phyloP scores from a whole-genome alignment of 2,888 invertebrate genomes.

The Cheilosia impressa region DNA sequence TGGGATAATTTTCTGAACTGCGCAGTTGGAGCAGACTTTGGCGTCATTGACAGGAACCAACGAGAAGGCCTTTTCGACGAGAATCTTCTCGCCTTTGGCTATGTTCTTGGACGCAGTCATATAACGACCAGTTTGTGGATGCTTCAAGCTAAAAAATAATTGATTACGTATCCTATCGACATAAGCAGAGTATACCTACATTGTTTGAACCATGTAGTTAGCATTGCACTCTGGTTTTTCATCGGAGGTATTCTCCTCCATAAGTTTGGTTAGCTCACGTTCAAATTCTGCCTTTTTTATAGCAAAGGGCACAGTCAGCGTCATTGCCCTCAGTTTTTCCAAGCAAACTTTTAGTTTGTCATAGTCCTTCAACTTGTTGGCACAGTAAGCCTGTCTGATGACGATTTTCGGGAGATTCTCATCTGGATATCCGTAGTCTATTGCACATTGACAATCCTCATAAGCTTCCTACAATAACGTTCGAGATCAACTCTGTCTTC shows the following conservation, averaged over 20 bases:
- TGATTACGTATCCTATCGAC: background rate
- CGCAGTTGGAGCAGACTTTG: slow-evolving; percentile 90
- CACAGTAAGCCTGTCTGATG: slow-evolving; percentile 64
- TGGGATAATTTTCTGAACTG: slow-evolving; percentile 85
- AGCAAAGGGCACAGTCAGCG: slow-evolving; percentile 8
- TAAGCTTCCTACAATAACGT: slow-evolving; percentile 78
- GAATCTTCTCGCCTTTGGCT: slow-evolving; percentile 88
- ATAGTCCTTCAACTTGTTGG: slow-evolving; percentile 34
- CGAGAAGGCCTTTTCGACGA: slow-evolving; percentile 92
- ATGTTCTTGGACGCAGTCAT: slow-evolving; percentile 85
- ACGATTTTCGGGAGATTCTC: slow-evolving; percentile 61
- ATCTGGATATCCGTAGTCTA: slow-evolving; percentile 77
- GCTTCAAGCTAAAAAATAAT: slow-evolving; percentile 5
- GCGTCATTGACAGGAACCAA: slow-evolving; percentile 87
- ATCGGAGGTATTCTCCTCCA: background rate
- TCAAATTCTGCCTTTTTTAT: slow-evolving; percentile 29
- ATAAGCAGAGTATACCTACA: slow-evolving; percentile 9
- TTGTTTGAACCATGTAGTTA: slow-evolving; percentile 34
- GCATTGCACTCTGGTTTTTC: background rate
- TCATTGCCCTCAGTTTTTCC: slow-evolving; percentile 27
- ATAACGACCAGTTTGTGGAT: slow-evolving; percentile 76
- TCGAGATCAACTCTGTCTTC: background rate
- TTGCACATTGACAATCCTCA: slow-evolving; percentile 80
- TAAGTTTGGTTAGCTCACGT: slow-evolving; percentile 9
- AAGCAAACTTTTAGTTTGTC: slow-evolving; percentile 34